Conservation (phyloP, 1,140 invertebrate species). For the Helicorthomorpha holstii region DNA sequence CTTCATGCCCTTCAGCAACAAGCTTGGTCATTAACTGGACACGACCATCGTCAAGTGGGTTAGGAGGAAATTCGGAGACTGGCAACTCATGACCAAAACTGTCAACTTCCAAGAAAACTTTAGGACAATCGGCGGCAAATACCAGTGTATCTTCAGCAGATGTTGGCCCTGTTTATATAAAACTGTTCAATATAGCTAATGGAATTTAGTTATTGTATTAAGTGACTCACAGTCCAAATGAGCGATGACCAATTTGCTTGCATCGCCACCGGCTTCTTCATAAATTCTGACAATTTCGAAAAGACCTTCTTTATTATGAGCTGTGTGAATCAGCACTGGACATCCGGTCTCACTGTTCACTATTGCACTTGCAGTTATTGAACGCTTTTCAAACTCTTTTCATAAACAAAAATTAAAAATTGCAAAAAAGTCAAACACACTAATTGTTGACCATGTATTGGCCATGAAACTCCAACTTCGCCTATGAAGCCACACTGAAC, state of each 20-base stretch:
- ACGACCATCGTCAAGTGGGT: conserved; percentile 49
- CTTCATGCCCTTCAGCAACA: conserved; percentile 40
- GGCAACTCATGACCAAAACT: conserved; percentile 65
- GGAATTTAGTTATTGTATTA: too few relatives aligned
- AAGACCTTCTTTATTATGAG: conserved; percentile 46
- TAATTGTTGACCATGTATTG: too few relatives aligned
- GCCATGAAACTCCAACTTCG: too few relatives aligned
- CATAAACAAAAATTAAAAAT: too few relatives aligned
- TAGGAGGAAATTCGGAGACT: conserved; percentile 59
- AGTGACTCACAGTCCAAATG: conserved; percentile 68
- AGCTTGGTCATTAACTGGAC: conserved; percentile 43
- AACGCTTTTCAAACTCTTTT: too few relatives aligned
- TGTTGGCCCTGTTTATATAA: too few relatives aligned
- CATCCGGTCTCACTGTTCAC: conserved; percentile 44
- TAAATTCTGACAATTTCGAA: conserved; percentile 59
- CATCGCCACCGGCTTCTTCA: conserved; percentile 55
- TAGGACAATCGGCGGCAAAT: too few relatives aligned
- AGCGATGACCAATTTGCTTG: conserved; percentile 55
- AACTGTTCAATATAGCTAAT: too few relatives aligned
- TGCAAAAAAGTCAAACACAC: too few relatives aligned
- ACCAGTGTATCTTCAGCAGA: too few relatives aligned
- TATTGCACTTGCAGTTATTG: conserved; percentile 46
- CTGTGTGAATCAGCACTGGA: conserved; percentile 68
- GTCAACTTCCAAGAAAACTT: conserved; percentile 63
- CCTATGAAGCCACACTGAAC: too few relatives aligned